These are phyloP conservation scores for Microtus pennsylvanicus DNA, from an alignment of 2,113 vertebrate genomes.

Conservation along the genomic window DNA sequence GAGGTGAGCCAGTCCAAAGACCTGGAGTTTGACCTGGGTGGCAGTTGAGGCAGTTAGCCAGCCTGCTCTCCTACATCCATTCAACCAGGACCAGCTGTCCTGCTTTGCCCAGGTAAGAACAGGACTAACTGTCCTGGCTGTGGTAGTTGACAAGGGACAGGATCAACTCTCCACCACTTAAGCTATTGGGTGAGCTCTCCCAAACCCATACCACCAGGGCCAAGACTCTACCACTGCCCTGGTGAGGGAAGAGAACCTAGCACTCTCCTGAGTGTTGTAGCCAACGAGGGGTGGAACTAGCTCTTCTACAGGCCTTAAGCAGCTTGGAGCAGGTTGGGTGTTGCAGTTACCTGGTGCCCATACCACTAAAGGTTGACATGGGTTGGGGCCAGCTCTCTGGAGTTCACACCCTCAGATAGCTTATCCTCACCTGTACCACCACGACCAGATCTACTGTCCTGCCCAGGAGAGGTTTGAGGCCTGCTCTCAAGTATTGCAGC, in stretches of 20 bases:
- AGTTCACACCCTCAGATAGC: not conserved
- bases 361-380: not conserved
- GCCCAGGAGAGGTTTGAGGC: too few relatives aligned
- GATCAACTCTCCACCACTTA: not conserved
- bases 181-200: not conserved
- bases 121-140: not conserved
- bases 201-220: not conserved
- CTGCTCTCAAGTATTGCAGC: too few relatives aligned
- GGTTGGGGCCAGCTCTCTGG: not conserved
- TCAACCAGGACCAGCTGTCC: too few relatives aligned
- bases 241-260: not conserved
- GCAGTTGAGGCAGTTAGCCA: not conserved
- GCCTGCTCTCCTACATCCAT: not conserved
- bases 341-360: not conserved
- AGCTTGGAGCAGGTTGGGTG: too few relatives aligned
- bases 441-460: not conserved
- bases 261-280: too few relatives aligned
- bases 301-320: too few relatives aligned
- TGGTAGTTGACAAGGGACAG: not conserved
- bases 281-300: too few relatives aligned
- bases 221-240: not conserved
- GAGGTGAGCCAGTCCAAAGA: not conserved
- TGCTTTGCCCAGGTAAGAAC: not conserved
- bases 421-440: not conserved
- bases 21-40: not conserved